These are phyloP conservation scores for Melanotaenia parkinsoni DNA, from an alignment of 2,797 vertebrate species.

Conservation along the genomic window DNA sequence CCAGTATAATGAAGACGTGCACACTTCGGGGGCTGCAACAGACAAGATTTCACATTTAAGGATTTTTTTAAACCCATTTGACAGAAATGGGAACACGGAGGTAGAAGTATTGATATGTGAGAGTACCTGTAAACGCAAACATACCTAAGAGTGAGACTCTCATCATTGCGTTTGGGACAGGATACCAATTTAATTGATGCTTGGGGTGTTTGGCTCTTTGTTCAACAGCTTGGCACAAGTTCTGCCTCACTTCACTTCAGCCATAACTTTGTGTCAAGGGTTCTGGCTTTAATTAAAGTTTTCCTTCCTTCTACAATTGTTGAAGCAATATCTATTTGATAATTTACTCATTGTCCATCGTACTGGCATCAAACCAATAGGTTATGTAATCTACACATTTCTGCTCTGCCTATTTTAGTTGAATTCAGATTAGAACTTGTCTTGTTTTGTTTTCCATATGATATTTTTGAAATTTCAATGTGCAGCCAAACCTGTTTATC, in stretches of 20 bases:
- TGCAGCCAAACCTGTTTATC: too few relatives aligned
- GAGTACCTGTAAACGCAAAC: not conserved
- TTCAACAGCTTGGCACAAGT: constrained; percentile 45
- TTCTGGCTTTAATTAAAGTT: constrained; percentile 41
- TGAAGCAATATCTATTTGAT: not conserved
- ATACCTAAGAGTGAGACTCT: constrained; percentile 8
- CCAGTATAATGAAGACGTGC: constrained; percentile 16
- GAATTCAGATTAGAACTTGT: too few relatives aligned
- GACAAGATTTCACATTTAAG: not conserved
- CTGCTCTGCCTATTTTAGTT: too few relatives aligned
- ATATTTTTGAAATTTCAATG: too few relatives aligned
- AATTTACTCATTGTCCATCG: not conserved
- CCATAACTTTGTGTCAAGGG: constrained; percentile 5
- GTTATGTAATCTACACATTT: too few relatives aligned
- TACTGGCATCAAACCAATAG: not conserved
- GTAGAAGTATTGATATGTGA: not conserved
- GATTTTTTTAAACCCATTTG: not conserved
- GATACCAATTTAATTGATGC: constrained; percentile 41
- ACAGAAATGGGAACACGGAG: not conserved
- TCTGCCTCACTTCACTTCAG: constrained; percentile 35
- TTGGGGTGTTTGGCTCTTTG: constrained; percentile 36
- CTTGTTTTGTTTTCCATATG: too few relatives aligned
- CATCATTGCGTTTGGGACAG: constrained; percentile 19
- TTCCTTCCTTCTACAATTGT: constrained; percentile 6
- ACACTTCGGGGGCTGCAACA: constrained; percentile 15